A percentile compares a stretch with the other conserved stretches of the same genome.
Conservation (phyloP, 2,888 invertebrate genomes). For the Aphodius sticticus region DNA sequence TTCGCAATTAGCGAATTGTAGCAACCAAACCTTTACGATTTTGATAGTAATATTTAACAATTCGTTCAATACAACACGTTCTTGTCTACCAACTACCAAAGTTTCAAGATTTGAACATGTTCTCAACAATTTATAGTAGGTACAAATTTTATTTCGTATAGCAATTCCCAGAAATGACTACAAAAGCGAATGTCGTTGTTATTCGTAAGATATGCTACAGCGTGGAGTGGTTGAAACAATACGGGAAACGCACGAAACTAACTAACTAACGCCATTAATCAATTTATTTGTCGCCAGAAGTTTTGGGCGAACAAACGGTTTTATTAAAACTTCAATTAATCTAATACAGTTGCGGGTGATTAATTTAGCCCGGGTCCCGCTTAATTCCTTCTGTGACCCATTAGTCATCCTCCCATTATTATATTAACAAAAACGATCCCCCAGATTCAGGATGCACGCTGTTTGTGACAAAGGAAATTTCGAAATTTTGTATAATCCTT, state of each 20-base stretch:
- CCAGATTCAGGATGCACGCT: not conserved
- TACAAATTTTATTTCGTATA: no score
- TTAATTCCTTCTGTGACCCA: not conserved
- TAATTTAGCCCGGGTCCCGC: not conserved
- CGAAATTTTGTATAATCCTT: no score
- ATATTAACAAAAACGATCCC: not conserved
- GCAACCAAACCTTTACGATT: no score
- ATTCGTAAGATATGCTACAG: not conserved
- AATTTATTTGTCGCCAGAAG: not conserved
- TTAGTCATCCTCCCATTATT: not conserved
- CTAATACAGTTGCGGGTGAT: not conserved
- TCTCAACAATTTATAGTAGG: no score
- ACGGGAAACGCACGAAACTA: not conserved
- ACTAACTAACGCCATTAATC: not conserved
- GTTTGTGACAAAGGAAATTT: no score
- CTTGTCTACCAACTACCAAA: no score
- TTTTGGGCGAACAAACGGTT: not conserved
- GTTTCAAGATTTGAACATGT: no score
- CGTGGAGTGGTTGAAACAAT: not conserved
- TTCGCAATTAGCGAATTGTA: no score
- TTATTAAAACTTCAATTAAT: conserved; percentile 4
- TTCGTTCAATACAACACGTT: no score
- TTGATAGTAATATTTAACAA: no score
- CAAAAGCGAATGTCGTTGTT: not conserved
- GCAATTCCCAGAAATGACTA: not conserved